Base-by-base conservation (phyloP, 2,888 invertebrate species). In the Aradus depressus region DNA sequence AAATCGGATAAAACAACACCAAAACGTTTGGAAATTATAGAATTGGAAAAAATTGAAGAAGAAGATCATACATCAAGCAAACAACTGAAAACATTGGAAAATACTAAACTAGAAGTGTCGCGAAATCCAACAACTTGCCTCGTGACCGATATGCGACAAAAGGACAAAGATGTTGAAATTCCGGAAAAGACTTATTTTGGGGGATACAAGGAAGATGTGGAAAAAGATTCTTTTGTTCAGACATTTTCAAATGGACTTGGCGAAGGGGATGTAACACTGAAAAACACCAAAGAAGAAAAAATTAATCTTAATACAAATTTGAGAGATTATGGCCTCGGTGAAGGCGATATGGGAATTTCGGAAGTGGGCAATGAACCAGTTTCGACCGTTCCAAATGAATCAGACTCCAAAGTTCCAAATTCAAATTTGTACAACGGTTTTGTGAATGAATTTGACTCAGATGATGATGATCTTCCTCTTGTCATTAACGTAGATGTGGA, bases 11-110 rank as follows among this genome's bases (percentile, higher is more conserved):
- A n/a, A n/a, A n/a, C n/a, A n/a, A n/a, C n/a, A 21, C 35, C 31
- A 10, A 49, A 39, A 26, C 39, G 49, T 8, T 34, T 53, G 16
- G 56, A 53, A 12, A 56, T 56, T n/a, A 28, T 56, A 2, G 56
- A 53, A 41, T 34, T 53, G 3, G 56, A 56, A 19, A 56, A 51
- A 23, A 52, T 52, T 14, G 47, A 39, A 25, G 51, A 51, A 19
- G 52, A 52, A 32, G 45, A 52, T 18, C n/a, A 14, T 4, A 25
- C 25, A 10, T 23, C 21, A 3, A 34, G 38, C 16, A 16, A 35
- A 10, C 21, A 23, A n/a, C 18, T 25, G 2, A 42, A 42, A 3
- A 18, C 22, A 2, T 23, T 42, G n/a, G 42, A 12, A 4, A 28
- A 42, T 2, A n/a, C n/a, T n/a, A 42, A 42, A 18, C 12, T 8